Percentiles rank a stretch among this genome's conserved stretches.
Conservation (phyloP, 1,140 invertebrate genomes). For the Physella acuta region DNA sequence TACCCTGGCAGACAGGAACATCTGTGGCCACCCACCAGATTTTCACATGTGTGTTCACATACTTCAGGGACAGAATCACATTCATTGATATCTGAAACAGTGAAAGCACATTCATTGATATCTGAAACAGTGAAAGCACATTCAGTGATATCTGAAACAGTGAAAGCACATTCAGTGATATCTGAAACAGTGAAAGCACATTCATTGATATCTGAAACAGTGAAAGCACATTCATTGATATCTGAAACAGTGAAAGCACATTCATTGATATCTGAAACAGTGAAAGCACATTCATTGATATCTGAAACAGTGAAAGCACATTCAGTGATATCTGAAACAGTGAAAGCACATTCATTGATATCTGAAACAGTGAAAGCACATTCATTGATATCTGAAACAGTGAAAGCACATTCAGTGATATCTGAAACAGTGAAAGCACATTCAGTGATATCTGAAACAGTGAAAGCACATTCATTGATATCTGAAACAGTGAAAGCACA, state of each 20-base stretch:
- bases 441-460: too few species aligned
- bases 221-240: not conserved
- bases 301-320: too few species aligned
- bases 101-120: not conserved
- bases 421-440: too few species aligned
- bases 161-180: not conserved
- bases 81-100: slow-evolving; percentile 56
- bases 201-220: not conserved
- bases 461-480: too few species aligned
- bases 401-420: too few species aligned
- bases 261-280: not conserved
- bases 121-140: not conserved
- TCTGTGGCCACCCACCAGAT: slow-evolving; percentile 65
- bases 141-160: not conserved
- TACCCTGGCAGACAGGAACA: slow-evolving; percentile 69
- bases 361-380: too few species aligned
- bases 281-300: too few species aligned
- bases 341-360: too few species aligned
- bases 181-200: not conserved
- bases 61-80: slow-evolving; percentile 49
- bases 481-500: too few species aligned
- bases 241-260: not conserved
- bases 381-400: too few species aligned
- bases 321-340: too few species aligned
- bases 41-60: slow-evolving; percentile 65